These are phyloP conservation scores for Lasioglossum baleicum DNA, from an alignment of 1,140 invertebrate species.

Conservation along the genomic window DNA sequence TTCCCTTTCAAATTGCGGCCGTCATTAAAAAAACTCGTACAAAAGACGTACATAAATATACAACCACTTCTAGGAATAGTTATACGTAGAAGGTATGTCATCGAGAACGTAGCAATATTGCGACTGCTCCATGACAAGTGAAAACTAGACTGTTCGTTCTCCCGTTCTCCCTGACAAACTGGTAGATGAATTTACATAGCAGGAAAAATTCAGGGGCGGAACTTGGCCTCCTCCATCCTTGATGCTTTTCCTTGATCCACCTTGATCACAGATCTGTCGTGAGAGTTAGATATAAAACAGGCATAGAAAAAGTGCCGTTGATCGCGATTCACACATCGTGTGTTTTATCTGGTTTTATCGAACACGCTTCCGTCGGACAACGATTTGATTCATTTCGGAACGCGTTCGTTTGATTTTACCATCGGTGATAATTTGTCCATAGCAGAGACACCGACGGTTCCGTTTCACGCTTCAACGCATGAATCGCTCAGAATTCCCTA, in stretches of 20 bases:
- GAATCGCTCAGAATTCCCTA: no score
- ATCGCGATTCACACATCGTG: no score
- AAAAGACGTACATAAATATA: conserved; percentile 20
- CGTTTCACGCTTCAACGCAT: no score
- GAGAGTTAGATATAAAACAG: conserved; percentile 11
- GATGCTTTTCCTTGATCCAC: background rate
- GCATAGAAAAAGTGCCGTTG: conserved; percentile 14
- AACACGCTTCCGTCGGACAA: no score
- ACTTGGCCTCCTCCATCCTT: conserved; percentile 8
- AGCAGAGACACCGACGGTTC: no score
- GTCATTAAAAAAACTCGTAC: conserved; percentile 17
- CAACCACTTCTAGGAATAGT: conserved; percentile 27
- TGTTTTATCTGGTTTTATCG: no score
- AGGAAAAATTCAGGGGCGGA: conserved; percentile 32
- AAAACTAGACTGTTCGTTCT: background rate
- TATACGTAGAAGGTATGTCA: background rate
- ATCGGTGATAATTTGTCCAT: no score
- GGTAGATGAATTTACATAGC: conserved; percentile 6
- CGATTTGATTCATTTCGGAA: no score
- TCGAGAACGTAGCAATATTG: background rate
- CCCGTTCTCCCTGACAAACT: background rate
- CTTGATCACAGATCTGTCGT: conserved; percentile 27
- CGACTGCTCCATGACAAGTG: conserved; percentile 40
- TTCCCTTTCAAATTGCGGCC: conserved; percentile 38
- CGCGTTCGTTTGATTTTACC: no score